Base-by-base conservation (phyloP, 2,888 invertebrate species). In the Athalia cordata region DNA sequence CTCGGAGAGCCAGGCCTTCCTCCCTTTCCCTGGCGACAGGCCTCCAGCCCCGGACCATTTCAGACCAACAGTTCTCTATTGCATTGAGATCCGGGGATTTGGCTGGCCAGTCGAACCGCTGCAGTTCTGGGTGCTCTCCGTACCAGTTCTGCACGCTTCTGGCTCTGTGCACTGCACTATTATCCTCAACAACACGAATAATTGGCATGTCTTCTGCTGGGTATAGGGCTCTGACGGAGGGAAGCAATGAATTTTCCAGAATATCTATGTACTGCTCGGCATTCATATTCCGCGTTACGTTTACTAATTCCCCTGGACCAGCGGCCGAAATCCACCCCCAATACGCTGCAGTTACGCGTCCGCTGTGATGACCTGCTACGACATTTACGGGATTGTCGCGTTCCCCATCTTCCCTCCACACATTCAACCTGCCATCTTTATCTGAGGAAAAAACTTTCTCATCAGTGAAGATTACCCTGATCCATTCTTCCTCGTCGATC, bases 141-240 rank as follows among this genome's bases (percentile, higher is more conserved):
- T 81, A 82, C 82, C 83, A 84, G 3, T 78, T 57, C 15, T 15
- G 61, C 1, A 81, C 79, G 3, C 77, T 62, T 9, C 75, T 4
- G 6, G 82, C 77, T 1, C 78, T 80, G 15, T 83, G 83, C 11
- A 81, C 81, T 9, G 79, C 15, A 9, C 79, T 80, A 29, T 83
- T 83, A 66, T 83, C 82, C 15, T 83, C 80, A 68, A 81, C 79
- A 13, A 82, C 66, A 7, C 43, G 3, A 4, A 80, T 77, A 29
- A 70, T 59, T 29, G 77, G 77, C 8, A 64, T 13, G 11, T 80
- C 78, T 0, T 80, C 52, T 15, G 47, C 76, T 0, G 80, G 79
- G 61, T 79, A 81, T 6, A 76, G 7, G 8, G 29, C 50, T 3
- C 81, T 59, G 4, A 79, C 81, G 47, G 65, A 68, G 3, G 81